phyloP scores from a whole-genome alignment of 2,113 vertebrate genomes.

The Leptodactylus fuscus region DNA sequence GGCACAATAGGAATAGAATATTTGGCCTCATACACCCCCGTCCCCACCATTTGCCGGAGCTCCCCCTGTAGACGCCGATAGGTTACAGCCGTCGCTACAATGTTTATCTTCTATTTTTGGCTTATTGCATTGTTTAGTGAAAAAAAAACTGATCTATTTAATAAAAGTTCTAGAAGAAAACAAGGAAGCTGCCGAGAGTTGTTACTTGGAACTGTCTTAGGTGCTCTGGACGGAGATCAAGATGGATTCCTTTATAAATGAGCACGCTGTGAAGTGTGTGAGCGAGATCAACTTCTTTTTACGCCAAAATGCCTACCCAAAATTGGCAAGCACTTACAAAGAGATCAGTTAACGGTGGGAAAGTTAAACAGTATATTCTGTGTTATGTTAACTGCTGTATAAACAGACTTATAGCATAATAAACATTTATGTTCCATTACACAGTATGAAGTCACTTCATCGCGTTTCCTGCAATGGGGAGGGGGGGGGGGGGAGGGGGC shows the following conservation, averaged over 20 bases:
- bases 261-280: conserved; percentile 32
- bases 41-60: not conserved
- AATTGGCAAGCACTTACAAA: conserved; percentile 39
- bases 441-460: conserved; percentile 20
- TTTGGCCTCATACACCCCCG: too few relatives aligned
- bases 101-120: not conserved
- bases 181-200: not conserved
- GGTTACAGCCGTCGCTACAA: not conserved
- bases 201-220: conserved; percentile 19
- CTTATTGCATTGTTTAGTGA: not conserved
- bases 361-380: conserved; percentile 46
- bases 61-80: not conserved
- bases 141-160: not conserved
- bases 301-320: conserved; percentile 21
- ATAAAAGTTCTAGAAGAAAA: not conserved
- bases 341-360: conserved; percentile 44
- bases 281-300: conserved; percentile 31
- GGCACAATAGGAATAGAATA: not conserved
- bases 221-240: not conserved
- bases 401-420: conserved; percentile 49
- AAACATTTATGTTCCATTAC: conserved; percentile 51
- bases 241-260: conserved; percentile 25
- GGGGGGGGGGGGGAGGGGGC: too few relatives aligned
- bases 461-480: not conserved
- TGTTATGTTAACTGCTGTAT: conserved; percentile 47